phyloP scores from a whole-genome alignment of 2,888 invertebrate genomes.

The Parasteatoda lunata region DNA sequence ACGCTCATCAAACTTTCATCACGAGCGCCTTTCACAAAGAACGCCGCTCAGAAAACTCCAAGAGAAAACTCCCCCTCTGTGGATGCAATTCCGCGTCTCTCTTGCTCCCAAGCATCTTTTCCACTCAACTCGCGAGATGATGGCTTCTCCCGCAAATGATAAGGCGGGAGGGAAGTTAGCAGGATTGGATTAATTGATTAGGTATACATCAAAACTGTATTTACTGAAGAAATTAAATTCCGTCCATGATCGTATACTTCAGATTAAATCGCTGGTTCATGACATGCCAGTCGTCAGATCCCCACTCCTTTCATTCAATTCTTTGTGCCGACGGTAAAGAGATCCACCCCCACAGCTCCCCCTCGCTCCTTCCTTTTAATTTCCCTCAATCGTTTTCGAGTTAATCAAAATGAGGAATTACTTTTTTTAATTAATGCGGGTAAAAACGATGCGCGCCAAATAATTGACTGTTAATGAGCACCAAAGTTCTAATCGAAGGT shows the following conservation, averaged over 20 bases:
- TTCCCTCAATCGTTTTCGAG: slow-evolving; percentile 60
- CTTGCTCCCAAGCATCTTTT: slow-evolving; percentile 7
- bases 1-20: slow-evolving; percentile 66
- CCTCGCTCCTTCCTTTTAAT: slow-evolving; percentile 15
- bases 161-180: slow-evolving; percentile 13
- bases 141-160: slow-evolving; percentile 12
- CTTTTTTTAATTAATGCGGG: slow-evolving; percentile 58
- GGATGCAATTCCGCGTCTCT: slow-evolving; percentile 51
- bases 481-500: slow-evolving; percentile 50
- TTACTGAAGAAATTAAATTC: slow-evolving; percentile 68
- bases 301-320: slow-evolving; percentile 18
- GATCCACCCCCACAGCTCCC: neutral
- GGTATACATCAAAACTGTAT: slow-evolving; percentile 69
- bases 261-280: slow-evolving; percentile 60
- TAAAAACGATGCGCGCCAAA: slow-evolving; percentile 57
- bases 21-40: slow-evolving; percentile 50
- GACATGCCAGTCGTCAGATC: slow-evolving; percentile 3
- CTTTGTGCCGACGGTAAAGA: slow-evolving; percentile 27
- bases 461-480: slow-evolving; percentile 63
- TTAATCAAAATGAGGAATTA: slow-evolving; percentile 64
- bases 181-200: slow-evolving; percentile 68
- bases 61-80: slow-evolving; percentile 19
- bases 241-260: slow-evolving; percentile 60
- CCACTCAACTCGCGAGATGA: slow-evolving; percentile 18
- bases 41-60: slow-evolving; percentile 27